Evolutionary conservation across 53 echinoderm and acorn worm genomes (phyloP).

Genomic region (Paelopatides confundens): DNA sequence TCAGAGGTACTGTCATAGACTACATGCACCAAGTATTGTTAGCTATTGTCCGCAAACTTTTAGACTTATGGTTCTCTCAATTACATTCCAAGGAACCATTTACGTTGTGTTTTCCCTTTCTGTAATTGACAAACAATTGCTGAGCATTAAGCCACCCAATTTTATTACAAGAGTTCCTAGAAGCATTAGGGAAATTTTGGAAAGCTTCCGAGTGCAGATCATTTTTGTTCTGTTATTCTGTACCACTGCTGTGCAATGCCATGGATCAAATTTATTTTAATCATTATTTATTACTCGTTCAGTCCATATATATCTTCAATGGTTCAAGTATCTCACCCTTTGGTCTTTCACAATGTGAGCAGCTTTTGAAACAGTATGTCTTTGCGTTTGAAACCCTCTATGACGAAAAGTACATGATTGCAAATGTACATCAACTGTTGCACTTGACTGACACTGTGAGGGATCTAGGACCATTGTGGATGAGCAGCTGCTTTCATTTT

Average conservation of each 20-base stretch:
- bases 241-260: slow-evolving; percentile 67
- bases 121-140: slow-evolving; percentile 40
- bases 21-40: slow-evolving; percentile 70
- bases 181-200: slow-evolving; percentile 56
- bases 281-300: slow-evolving; percentile 68
- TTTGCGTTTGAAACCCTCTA: neutral
- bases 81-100: slow-evolving; percentile 43
- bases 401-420: neutral
- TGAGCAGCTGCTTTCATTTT: slow-evolving; percentile 53
- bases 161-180: slow-evolving; percentile 66
- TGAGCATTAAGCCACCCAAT: slow-evolving; percentile 64
- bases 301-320: slow-evolving; percentile 58
- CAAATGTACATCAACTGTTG: neutral
- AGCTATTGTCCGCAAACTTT: slow-evolving; percentile 51
- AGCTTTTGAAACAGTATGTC: neutral
- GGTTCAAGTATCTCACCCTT: neutral
- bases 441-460: slow-evolving; percentile 18
- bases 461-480: slow-evolving; percentile 51
- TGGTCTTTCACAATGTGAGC: neutral
- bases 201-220: slow-evolving; percentile 76
- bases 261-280: slow-evolving; percentile 61
- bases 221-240: slow-evolving; percentile 73
- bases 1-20: slow-evolving; percentile 61
- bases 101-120: neutral
- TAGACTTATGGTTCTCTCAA: slow-evolving; percentile 55